phyloP scores from a whole-genome alignment of 2,797 vertebrate genomes.

The Malurus splendens region DNA sequence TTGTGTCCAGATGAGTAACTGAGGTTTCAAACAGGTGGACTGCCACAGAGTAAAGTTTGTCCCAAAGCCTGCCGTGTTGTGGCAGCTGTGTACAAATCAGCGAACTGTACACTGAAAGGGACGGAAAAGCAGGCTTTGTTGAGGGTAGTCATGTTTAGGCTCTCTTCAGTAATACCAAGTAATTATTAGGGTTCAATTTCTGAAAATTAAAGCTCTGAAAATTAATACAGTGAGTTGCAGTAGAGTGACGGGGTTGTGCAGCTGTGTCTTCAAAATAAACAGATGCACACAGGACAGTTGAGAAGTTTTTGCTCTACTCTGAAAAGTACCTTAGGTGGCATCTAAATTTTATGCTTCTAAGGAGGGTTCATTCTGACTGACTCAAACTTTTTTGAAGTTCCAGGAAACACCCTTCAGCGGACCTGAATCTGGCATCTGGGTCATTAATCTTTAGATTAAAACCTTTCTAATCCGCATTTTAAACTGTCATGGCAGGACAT shows the following conservation, averaged over 20 bases:
- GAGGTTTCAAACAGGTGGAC: not conserved
- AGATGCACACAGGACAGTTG: not conserved
- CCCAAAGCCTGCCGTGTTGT: accelerated
- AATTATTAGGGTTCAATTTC: not conserved
- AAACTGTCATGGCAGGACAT: not conserved
- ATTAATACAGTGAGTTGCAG: not conserved
- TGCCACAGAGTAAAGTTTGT: not conserved
- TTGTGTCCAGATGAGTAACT: not conserved
- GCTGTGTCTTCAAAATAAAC: not conserved
- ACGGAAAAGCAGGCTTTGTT: accelerated
- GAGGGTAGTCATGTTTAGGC: accelerated
- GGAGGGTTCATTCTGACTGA: not conserved
- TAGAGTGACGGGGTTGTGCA: not conserved
- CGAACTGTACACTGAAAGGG: accelerated
- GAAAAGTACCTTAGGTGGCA: not conserved
- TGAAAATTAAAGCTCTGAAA: not conserved
- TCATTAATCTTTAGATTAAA: not conserved
- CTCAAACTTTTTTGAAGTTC: not conserved
- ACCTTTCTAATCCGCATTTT: not conserved
- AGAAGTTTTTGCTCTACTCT: not conserved
- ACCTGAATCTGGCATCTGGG: not conserved
- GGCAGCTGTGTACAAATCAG: not conserved
- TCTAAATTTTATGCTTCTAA: not conserved
- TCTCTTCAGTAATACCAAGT: not conserved
- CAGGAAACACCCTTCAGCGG: not conserved